These are phyloP conservation scores for Bambusicola thoracicus DNA, from an alignment of 2,113 vertebrate species.

Conservation along the genomic window DNA sequence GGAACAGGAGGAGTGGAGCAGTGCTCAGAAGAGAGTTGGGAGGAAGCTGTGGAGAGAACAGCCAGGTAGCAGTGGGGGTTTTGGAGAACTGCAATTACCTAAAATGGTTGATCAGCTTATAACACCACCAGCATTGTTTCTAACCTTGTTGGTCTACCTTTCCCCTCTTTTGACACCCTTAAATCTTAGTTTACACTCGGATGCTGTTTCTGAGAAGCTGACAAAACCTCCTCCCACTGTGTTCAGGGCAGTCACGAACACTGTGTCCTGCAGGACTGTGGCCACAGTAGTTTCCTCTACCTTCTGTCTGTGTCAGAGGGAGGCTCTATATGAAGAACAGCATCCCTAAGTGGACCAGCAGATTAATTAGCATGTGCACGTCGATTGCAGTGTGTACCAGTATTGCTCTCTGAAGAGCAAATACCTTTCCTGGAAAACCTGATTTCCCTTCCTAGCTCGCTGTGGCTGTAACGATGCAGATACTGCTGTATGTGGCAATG, in stretches of 20 bases:
- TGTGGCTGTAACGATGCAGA: neutral
- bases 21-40: neutral
- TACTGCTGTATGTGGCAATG: neutral
- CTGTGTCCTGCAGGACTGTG: neutral
- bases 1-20: neutral
- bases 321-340: neutral
- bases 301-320: neutral
- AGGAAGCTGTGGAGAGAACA: neutral
- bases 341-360: neutral
- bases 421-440: neutral
- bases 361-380: neutral
- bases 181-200: neutral
- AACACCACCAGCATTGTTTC: neutral
- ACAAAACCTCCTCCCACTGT: neutral
- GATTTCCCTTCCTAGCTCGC: neutral
- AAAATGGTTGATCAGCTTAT: neutral
- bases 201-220: neutral
- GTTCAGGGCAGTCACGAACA: accelerated
- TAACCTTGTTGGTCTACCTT: neutral
- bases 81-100: neutral
- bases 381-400: neutral
- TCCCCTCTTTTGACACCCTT: neutral
- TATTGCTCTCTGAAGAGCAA: neutral
- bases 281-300: neutral
- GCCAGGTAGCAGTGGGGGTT: neutral